phyloP scores from a whole-genome alignment of 92 coral and sea anemone species.

The Scolanthus callimorphus region DNA sequence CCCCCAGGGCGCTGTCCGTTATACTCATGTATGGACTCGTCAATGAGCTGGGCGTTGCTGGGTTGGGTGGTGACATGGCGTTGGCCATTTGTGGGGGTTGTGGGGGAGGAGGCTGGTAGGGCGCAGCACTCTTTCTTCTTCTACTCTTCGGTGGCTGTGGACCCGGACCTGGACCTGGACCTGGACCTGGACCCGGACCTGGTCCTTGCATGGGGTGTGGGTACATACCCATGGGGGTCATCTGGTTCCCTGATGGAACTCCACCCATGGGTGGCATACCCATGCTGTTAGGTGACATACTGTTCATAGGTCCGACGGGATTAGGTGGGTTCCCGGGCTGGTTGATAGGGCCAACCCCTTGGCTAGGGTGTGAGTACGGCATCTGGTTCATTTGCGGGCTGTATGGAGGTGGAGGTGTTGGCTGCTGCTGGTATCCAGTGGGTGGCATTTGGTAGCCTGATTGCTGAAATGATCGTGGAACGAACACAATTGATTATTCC shows the following conservation, averaged over 20 bases:
- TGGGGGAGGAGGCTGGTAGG: slow-evolving; percentile 33
- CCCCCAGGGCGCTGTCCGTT: slow-evolving; percentile 37
- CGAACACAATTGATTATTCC: too few species aligned
- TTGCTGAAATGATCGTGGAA: too few species aligned
- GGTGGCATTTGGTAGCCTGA: slow-evolving; percentile 13
- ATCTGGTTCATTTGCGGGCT: slow-evolving; percentile 67
- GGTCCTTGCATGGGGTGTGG: slow-evolving; percentile 21
- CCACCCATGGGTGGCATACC: slow-evolving; percentile 39
- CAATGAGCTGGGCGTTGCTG: slow-evolving; percentile 49
- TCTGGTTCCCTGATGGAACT: slow-evolving; percentile 47
- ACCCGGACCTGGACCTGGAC: neutral
- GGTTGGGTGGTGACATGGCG: slow-evolving; percentile 71
- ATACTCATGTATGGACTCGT: slow-evolving; percentile 83
- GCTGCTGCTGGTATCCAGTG: slow-evolving; percentile 70
- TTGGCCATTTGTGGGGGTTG: slow-evolving; percentile 56
- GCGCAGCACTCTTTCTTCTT: slow-evolving; percentile 44
- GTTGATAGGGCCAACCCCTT: slow-evolving; percentile 33
- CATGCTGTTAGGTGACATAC: slow-evolving; percentile 39
- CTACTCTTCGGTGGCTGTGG: slow-evolving; percentile 14
- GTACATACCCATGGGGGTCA: slow-evolving; percentile 61
- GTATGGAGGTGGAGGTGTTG: slow-evolving; percentile 82
- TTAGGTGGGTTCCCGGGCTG: slow-evolving; percentile 27
- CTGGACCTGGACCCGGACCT: slow-evolving; percentile 5
- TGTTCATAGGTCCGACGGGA: slow-evolving; percentile 48
- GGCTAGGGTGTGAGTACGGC: slow-evolving; percentile 34